Evolutionary conservation across 2,888 invertebrate genomes (phyloP).

Genomic region (Agrotis segetum): DNA sequence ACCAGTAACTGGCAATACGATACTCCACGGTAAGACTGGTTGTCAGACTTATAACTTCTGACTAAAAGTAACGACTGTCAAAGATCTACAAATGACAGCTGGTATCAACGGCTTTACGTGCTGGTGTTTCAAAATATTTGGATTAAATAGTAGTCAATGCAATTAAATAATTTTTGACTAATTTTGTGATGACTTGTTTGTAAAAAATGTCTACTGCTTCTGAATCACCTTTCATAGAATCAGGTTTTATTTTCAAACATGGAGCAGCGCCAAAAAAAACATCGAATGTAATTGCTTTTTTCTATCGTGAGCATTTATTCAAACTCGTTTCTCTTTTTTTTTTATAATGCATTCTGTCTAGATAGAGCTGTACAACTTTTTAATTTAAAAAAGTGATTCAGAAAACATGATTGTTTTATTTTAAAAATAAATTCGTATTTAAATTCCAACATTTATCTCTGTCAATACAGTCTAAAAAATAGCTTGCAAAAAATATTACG

Average conservation of each 20-base stretch:
- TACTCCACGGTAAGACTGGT: too few relatives aligned
- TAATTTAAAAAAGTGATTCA: constrained; percentile 8
- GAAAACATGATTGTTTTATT: not conserved
- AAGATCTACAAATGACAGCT: too few relatives aligned
- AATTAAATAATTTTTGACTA: not conserved
- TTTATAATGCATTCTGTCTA: not conserved
- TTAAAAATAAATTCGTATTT: constrained; percentile 20
- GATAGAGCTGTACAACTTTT: not conserved
- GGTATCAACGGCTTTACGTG: too few relatives aligned
- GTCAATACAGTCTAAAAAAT: constrained; percentile 47
- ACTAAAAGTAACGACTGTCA: too few relatives aligned
- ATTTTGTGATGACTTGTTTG: not conserved
- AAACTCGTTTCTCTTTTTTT: not conserved
- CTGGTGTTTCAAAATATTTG: too few relatives aligned
- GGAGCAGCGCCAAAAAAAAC: not conserved
- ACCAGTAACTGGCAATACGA: too few relatives aligned
- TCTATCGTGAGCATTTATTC: not conserved
- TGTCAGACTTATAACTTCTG: too few relatives aligned
- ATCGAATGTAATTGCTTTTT: not conserved
- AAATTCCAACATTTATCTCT: constrained; percentile 37
- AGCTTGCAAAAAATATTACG: constrained; percentile 38
- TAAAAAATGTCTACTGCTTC: not conserved
- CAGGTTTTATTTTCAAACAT: not conserved
- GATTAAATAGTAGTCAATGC: not conserved
- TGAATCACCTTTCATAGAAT: too few relatives aligned